Conservation (phyloP, 2,888 invertebrate genomes). For the Acrocera orbiculus region DNA sequence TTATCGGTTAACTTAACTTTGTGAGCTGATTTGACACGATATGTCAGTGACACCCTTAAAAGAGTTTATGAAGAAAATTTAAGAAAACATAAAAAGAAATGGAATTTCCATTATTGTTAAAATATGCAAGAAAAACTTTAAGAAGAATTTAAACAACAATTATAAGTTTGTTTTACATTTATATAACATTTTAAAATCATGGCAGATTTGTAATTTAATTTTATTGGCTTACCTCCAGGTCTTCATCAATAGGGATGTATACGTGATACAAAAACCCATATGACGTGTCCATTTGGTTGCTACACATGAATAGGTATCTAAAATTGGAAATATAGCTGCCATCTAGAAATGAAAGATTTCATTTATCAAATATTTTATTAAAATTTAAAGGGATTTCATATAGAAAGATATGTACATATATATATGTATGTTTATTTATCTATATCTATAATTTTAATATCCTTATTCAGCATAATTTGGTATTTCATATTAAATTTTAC, state of each 20-base stretch:
- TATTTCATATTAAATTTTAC: conserved; percentile 31
- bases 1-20: conserved; percentile 85
- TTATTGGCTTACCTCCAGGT: conserved; percentile 62
- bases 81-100: background rate
- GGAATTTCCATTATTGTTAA: too few relatives aligned
- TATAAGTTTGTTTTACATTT: too few relatives aligned
- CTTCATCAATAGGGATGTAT: conserved; percentile 83
- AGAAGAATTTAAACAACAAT: background rate
- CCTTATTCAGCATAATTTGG: too few relatives aligned
- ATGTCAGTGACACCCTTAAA: conserved; percentile 71
- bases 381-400: background rate
- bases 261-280: conserved; percentile 82
- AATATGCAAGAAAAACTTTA: too few relatives aligned
- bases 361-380: too few relatives aligned
- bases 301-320: conserved; percentile 70
- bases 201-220: background rate
- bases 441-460: too few relatives aligned
- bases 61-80: background rate
- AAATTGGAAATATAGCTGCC: conserved; percentile 78
- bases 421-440: conserved; percentile 2
- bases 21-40: conserved; percentile 83
- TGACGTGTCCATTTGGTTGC: conserved; percentile 87
- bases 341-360: conserved; percentile 58
- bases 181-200: too few relatives aligned
- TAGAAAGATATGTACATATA: background rate